phyloP scores from a whole-genome alignment of 1,140 invertebrate species.

The Neelides sp. region DNA sequence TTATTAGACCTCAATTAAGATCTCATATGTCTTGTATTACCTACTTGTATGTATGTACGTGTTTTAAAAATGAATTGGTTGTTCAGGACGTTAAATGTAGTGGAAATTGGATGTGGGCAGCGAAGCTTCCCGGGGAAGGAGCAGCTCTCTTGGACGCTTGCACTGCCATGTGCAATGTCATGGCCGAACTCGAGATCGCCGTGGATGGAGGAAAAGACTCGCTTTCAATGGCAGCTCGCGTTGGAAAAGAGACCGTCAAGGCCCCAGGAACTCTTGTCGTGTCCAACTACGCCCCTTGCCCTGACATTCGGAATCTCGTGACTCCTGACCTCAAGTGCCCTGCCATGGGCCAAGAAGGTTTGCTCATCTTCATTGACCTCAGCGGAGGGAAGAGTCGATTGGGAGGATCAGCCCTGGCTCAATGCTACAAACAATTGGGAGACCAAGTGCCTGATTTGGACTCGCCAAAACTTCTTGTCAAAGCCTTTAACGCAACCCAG shows the following conservation, averaged over 20 bases:
- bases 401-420: conserved; percentile 82
- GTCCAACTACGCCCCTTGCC: conserved; percentile 86
- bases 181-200: conserved; percentile 76
- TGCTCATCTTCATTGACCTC: conserved; percentile 56
- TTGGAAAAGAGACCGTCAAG: conserved; percentile 59
- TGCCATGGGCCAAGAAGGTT: conserved; percentile 39
- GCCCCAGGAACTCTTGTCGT: conserved; percentile 85
- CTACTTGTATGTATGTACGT: conserved; percentile 2
- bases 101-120: conserved; percentile 99
- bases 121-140: conserved; percentile 83
- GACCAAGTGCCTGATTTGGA: conserved; percentile 67
- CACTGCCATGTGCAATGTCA: conserved; percentile 69
- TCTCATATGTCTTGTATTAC: not conserved
- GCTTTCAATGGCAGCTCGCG: conserved; percentile 87
- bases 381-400: conserved; percentile 52
- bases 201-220: conserved; percentile 98
- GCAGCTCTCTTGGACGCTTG: conserved; percentile 75
- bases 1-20: not conserved
- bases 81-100: conserved; percentile 81
- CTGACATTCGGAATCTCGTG: conserved; percentile 60
- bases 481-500: conserved; percentile 72
- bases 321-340: conserved; percentile 80
- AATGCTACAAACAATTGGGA: conserved; percentile 77
- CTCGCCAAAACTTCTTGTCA: conserved; percentile 48
- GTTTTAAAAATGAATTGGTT: not conserved